Base-by-base conservation (phyloP, 2,888 invertebrate genomes). In the Leuctra nigra region DNA sequence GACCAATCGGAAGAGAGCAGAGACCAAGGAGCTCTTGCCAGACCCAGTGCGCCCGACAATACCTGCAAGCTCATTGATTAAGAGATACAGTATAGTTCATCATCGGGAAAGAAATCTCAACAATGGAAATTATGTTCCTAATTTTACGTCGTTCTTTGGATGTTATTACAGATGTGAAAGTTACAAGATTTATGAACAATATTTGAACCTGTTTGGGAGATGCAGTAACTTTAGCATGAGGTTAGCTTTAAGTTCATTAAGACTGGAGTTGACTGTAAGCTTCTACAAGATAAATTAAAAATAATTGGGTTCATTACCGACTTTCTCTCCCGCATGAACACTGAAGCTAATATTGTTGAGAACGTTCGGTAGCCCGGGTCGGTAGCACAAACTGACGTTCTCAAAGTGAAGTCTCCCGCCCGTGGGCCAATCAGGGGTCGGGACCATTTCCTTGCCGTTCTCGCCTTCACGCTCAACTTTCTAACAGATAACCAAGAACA, bases 11-110 rank as follows among this genome's bases (percentile, higher is more conserved):
- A 81, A 82, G 33, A 84, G 67, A 2, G 77, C 78, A 41, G 74
- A 73, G 4, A 77, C 75, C 1, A 84, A 67, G 0, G 81, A 79
- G 18, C 79, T 79, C 65, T 82, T 82, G 1, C 80, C 80, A 62
- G 72, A 66, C 44, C 75, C 75, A 1, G 75, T 75, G 57, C 74
- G 67, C 11, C 75, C 75, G 41, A 76, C 70, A 41, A 77, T 72
- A 46, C 76, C 75, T 75, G 58, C 53, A 63, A 59, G 6, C 47
- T 4, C 38, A 38, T 38, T n/a, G n/a, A n/a, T n/a, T n/a, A n/a
- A n/a, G n/a, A n/a, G n/a, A n/a, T n/a, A n/a, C n/a, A n/a, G n/a
- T n/a, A n/a, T n/a, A n/a, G n/a, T n/a, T n/a, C n/a, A n/a, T n/a
- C n/a, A n/a, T n/a, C n/a, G n/a, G n/a, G n/a, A n/a, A n/a, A n/a